Evolutionary conservation across 1,140 invertebrate species (phyloP), one percentile per base, ranked within the genome.

Genomic region (Pogonomyrmex barbatus): DNA sequence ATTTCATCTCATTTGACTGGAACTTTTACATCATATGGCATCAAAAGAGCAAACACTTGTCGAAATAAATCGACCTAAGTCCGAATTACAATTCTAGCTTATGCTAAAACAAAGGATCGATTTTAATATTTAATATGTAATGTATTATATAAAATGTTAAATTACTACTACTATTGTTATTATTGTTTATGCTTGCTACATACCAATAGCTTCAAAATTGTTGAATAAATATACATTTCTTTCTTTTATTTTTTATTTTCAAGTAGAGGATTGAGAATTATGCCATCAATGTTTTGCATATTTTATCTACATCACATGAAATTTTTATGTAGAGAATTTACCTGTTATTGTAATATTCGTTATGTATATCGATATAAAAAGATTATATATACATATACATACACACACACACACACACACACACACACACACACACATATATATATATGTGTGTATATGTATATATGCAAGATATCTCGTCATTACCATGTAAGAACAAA

Each of bases 81-180:
- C 76, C 42, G 36, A 79, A 87, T 65, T 77, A 47, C 17, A 36
- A 63, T 10, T 68, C 36, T 78, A 83, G 71, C 81, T 30, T 67
- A 50, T 45, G 52, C 2, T 88, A 30, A 30, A 56, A 76, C n/a
- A 45, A 54, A 42, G 47, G 42, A 77, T 90, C 14, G 52, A 73
- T 76, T 62, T 76, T 50, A 77, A 45, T 62, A 76, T 79, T 60
- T 50, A 60, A 47, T 65, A 65, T 85, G 17, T 63, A 58, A 30
- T 89, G 52, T 90, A 88, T 82, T 56, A 85, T 88, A 89, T 36
- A 81, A 39, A 39, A 86, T 73, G 73, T 89, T 60, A 52, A 82
- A 47, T 54, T 73, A 89, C 24, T 82, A 86, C 14, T 77, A 82
- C 58, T 58, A 47, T 54, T 73, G 86, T 17, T 82, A 86, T 12